phyloP scores from a whole-genome alignment of 2,888 invertebrate species.

The Clitarchus hookeri region DNA sequence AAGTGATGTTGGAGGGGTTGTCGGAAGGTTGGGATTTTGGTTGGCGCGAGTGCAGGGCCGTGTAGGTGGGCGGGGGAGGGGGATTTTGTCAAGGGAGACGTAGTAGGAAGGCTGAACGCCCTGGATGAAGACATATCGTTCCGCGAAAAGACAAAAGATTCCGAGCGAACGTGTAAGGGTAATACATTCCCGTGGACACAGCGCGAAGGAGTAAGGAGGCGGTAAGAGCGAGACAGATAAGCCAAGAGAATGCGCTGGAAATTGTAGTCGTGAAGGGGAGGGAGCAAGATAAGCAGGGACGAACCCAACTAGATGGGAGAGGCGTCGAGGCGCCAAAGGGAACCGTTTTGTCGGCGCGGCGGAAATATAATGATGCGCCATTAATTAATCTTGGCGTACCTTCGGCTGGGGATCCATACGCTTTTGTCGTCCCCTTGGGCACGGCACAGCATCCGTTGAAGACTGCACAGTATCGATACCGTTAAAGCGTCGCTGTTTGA shows the following conservation, averaged over 20 bases:
- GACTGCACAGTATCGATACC: too few species aligned
- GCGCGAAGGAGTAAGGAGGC: background rate
- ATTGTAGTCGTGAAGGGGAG: background rate
- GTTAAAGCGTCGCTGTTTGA: too few species aligned
- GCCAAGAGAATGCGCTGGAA: background rate
- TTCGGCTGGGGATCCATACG: background rate
- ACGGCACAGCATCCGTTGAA: background rate
- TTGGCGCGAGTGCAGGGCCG: background rate
- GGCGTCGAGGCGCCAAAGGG: background rate
- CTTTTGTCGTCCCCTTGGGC: too few species aligned
- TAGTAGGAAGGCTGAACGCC: background rate
- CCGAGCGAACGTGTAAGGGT: background rate
- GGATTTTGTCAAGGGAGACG: too few species aligned
- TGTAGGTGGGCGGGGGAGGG: background rate
- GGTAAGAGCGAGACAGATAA: background rate
- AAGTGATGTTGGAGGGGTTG: too few species aligned
- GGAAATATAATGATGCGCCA: constrained; percentile 2
- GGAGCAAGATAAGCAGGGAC: background rate
- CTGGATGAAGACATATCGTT: background rate
- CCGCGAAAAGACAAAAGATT: constrained; percentile 3
- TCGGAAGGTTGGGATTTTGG: background rate
- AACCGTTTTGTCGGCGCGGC: background rate
- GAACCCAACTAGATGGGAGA: background rate
- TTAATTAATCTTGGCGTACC: background rate
- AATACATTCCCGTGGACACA: background rate